Conservation (phyloP, 2,888 invertebrate species). For the Malthinus flaveolus region DNA sequence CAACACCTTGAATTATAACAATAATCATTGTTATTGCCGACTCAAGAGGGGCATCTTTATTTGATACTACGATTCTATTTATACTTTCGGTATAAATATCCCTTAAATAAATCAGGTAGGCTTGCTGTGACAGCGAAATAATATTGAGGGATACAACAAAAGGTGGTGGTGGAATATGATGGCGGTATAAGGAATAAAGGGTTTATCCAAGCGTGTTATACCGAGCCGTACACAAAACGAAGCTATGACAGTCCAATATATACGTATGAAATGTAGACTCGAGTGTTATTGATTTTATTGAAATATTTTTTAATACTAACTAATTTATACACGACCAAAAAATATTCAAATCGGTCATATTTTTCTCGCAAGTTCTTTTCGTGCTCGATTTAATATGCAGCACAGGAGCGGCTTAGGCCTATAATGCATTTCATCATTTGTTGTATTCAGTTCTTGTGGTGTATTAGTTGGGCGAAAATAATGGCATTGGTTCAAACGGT, state of each 20-base stretch:
- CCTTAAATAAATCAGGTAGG: conserved; percentile 27
- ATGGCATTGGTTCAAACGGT: no score
- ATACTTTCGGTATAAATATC: conserved; percentile 15
- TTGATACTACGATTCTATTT: conserved; percentile 15
- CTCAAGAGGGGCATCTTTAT: conserved; percentile 10
- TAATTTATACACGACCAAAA: background rate
- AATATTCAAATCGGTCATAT: background rate
- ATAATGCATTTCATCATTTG: no score
- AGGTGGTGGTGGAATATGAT: conserved; percentile 31
- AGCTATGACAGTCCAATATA: conserved; percentile 22
- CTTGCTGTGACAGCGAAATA: conserved; percentile 34
- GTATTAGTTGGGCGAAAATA: no score
- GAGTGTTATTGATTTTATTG: conserved; percentile 17
- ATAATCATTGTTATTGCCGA: conserved; percentile 7
- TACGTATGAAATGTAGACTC: conserved; percentile 20
- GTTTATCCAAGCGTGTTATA: conserved; percentile 30
- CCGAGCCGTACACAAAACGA: conserved; percentile 26
- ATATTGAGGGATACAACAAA: conserved; percentile 36
- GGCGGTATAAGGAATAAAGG: conserved; percentile 26
- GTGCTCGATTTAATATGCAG: no score
- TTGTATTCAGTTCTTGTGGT: no score
- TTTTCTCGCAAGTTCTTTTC: no score
- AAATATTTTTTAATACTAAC: conserved; percentile 5
- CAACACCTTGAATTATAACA: background rate
- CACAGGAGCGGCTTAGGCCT: no score